Base-by-base conservation (phyloP, 23 tunicate species). In the Phallusia fumigata region DNA sequence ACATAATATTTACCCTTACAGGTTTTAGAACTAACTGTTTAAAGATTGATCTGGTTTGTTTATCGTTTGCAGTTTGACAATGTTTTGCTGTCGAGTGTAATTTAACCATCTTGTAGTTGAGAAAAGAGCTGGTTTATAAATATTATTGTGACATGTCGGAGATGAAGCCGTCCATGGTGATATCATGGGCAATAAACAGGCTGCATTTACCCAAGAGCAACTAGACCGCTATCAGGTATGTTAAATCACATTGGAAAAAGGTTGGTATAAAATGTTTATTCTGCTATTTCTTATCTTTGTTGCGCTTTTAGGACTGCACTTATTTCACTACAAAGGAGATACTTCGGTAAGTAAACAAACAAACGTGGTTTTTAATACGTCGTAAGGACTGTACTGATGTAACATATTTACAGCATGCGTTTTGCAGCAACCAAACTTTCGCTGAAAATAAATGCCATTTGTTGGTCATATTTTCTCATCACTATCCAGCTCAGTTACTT, bases 211-310 rank as follows among this genome's bases (percentile, higher is more conserved):
- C 15, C 85, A 79, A n/a, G 96, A 91, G 33, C 85, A 91, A 77
- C 50, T 90, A 32, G 96, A 91, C 36, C 79, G 76, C 31, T 91
- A 91, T 64, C 96, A 86, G 86, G 91, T 88, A 76, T 21, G 58
- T 6, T 21, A 22, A 16, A 5, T 21, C 69, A 21, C 8, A 21
- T 21, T 21, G 28, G 69, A 22, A 6, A 13, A 58, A 13, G 1
- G 3, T 6, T 5, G 28, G 69, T 58, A 58, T 58, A 2, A 6
- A 3, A 40, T 10, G 47, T 40, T 40, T 40, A 40, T 40, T 40
- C 15, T 21, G 69, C 69, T 58, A 13, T 58, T 22, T 58, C 13
- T 58, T 80, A 58, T 15, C 33, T 81, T 69, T 0, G 2, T 75
- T n/a, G n/a, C n/a, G n/a, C 30, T 75, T 26, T 18, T 32, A 83